Base-by-base conservation (phyloP, 2,888 invertebrate species). In the Drosophila vallismaia region DNA sequence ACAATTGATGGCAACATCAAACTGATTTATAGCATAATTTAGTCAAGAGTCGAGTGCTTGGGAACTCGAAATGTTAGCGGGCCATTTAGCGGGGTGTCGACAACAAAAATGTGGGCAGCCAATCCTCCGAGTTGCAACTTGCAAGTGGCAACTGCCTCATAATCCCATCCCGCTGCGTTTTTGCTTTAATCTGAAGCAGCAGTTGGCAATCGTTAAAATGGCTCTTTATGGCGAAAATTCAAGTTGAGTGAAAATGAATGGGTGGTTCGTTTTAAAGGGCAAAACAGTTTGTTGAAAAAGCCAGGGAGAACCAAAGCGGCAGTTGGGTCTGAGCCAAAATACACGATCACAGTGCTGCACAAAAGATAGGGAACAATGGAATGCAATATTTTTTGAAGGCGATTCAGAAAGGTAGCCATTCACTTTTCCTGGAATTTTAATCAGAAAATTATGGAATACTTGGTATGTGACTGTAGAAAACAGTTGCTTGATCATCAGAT, bases 11-110 rank as follows among this genome's bases (percentile, higher is more conserved):
- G 59, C 40, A 54, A 44, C 69, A 81, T 74, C 45, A 60, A 69
- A 70, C 52, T 87, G 83, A 84, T 82, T 85, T 71, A 87, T 85
- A n/a, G 66, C 55, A 74, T 80, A 79, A 79, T 77, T 76, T 76
- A 56, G 67, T 24, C 71, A 71, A 77, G 59, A 71, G 60, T 56
- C 55, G 33, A 80, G 44, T 66, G 54, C 24, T 57, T 56, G 38
- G 63, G 74, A 71, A 66, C 69, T 55, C 12, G 24, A 53, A 67
- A 74, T 60, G 75, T 76, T 77, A 71, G 76, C 70, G 44, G 58
- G 40, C 62, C 71, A 81, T 77, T 84, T 75, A 60, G 56, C 29
- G 26, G 67, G 71, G 81, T 79, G 84, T 74, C 72, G 79, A 85
- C 70, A 82, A 75, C 60, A 55, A 64, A 55, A 63, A 52, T 66